Conservation (phyloP, 1,140 invertebrate species). For the Adelges cooleyi region DNA sequence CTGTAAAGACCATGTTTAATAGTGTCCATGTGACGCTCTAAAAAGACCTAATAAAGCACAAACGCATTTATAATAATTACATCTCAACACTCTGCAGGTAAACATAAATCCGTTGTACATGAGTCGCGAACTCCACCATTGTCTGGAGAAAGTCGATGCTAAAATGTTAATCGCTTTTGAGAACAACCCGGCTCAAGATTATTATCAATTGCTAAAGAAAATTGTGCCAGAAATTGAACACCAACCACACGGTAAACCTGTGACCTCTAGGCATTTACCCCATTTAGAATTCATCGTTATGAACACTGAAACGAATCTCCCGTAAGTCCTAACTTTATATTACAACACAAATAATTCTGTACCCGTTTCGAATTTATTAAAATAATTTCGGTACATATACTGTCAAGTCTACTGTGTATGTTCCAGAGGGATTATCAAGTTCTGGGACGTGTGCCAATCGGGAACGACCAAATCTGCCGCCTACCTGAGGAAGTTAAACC, state of each 20-base stretch:
- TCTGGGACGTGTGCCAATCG: constrained; percentile 44
- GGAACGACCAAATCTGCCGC: constrained; percentile 35
- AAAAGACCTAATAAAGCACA: too few relatives aligned
- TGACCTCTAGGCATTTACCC: constrained; percentile 37
- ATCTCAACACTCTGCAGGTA: constrained; percentile 43
- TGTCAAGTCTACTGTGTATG: background rate
- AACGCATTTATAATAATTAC: too few relatives aligned
- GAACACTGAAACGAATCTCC: constrained; percentile 41
- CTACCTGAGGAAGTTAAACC: constrained; percentile 40
- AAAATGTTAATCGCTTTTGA: constrained; percentile 60
- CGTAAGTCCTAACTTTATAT: too few relatives aligned
- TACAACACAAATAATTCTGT: background rate
- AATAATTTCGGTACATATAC: too few relatives aligned
- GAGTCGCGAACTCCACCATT: constrained; percentile 62
- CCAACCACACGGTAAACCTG: constrained; percentile 21
- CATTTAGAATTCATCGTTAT: constrained; percentile 46
- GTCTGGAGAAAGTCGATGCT: constrained; percentile 61
- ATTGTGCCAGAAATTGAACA: constrained; percentile 32
- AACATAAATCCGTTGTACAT: constrained; percentile 77
- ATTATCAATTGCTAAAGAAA: constrained; percentile 52
- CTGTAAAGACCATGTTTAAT: constrained; percentile 44
- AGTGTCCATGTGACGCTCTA: too few relatives aligned
- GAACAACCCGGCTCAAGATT: constrained; percentile 55
- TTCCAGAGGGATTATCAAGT: constrained; percentile 51
- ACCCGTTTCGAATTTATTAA: background rate